phyloP scores from a whole-genome alignment of 2,888 invertebrate species.

The Amphipyra tragopoginis region DNA sequence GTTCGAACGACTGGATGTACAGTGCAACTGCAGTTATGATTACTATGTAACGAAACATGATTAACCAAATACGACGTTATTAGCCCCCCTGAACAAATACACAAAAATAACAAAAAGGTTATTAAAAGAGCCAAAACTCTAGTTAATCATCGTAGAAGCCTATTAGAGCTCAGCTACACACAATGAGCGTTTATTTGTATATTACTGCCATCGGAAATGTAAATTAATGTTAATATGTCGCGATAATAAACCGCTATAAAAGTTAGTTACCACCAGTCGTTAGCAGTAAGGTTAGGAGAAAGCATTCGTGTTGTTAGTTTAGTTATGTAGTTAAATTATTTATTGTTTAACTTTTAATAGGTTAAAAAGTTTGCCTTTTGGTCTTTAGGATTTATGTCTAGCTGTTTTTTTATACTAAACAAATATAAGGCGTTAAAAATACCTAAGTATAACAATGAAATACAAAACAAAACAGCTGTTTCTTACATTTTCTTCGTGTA shows the following conservation, averaged over 20 bases:
- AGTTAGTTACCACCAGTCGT: slow-evolving; percentile 39
- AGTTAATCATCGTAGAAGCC: slow-evolving; percentile 34
- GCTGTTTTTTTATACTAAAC: neutral
- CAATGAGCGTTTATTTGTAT: slow-evolving; percentile 65
- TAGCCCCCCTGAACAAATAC: too few species aligned
- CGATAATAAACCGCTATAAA: slow-evolving; percentile 72
- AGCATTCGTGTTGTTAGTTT: slow-evolving; percentile 23
- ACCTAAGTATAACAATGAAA: too few species aligned
- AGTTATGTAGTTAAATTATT: slow-evolving; percentile 2
- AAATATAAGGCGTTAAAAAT: neutral
- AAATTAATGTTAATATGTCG: slow-evolving; percentile 80
- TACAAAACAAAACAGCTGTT: too few species aligned
- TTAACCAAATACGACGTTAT: too few species aligned
- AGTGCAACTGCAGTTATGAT: too few species aligned
- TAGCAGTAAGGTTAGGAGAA: slow-evolving; percentile 21
- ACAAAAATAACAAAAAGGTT: too few species aligned
- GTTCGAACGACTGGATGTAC: too few species aligned
- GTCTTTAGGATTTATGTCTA: too few species aligned
- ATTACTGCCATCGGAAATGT: slow-evolving; percentile 77
- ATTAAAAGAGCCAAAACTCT: slow-evolving; percentile 21
- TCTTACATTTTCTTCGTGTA: too few species aligned
- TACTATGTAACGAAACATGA: too few species aligned
- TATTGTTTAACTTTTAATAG: too few species aligned
- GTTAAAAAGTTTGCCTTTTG: too few species aligned
- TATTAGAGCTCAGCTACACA: slow-evolving; percentile 54